Percentiles rank a stretch among this genome's conserved stretches.
Conservation (phyloP, 1,140 invertebrate species). For the Papilio polytes region DNA sequence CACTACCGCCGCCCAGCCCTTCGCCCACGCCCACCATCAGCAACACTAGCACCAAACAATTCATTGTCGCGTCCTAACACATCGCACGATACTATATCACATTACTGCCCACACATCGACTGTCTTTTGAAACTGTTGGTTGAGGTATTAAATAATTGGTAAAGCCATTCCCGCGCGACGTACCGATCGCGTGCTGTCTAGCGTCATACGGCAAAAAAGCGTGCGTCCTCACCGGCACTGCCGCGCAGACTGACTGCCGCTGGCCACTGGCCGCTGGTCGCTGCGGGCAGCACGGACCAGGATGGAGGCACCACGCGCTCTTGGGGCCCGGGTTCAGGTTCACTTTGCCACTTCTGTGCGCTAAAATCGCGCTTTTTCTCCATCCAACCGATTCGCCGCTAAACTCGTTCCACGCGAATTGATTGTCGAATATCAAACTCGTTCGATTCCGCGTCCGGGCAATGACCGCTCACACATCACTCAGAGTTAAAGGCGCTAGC, state of each 20-base stretch:
- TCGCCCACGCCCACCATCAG: constrained; percentile 48
- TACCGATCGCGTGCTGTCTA: not conserved
- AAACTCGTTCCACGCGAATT: constrained; percentile 35
- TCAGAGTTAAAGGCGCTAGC: constrained; percentile 18
- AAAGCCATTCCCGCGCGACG: constrained; percentile 13
- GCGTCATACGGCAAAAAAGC: constrained; percentile 28
- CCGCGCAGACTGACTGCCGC: constrained; percentile 43
- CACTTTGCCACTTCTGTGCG: not conserved
- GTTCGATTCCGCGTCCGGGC: constrained; percentile 21
- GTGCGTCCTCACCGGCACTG: constrained; percentile 48
- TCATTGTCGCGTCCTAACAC: constrained; percentile 25
- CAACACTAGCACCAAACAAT: constrained; percentile 47
- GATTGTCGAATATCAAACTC: constrained; percentile 31
- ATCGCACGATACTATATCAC: constrained; percentile 17
- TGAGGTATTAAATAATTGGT: not conserved
- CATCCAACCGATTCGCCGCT: not conserved
- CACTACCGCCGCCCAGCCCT: constrained; percentile 44
- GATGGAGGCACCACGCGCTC: constrained; percentile 4
- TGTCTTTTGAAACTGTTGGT: not conserved
- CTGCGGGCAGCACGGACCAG: constrained; percentile 13
- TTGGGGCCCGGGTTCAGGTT: not conserved
- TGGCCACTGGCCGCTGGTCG: constrained; percentile 31
- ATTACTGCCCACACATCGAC: not conserved
- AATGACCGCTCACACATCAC: constrained; percentile 31
- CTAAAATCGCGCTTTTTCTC: constrained; percentile 29